Base-by-base conservation (phyloP, 2,113 vertebrate genomes). In the Melanerpes formicivorus region DNA sequence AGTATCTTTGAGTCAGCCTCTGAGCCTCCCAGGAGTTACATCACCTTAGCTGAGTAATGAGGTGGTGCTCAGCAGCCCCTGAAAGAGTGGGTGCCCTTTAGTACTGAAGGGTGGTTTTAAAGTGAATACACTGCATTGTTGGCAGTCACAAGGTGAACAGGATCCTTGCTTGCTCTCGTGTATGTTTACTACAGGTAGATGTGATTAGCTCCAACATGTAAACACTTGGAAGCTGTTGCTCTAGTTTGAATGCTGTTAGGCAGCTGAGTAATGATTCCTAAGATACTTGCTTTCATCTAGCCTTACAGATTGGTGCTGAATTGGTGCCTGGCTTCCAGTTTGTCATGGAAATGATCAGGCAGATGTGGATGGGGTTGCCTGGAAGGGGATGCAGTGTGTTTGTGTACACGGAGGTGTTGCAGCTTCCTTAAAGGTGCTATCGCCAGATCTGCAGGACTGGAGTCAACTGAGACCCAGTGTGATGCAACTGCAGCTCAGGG, bases 11-110 rank as follows among this genome's bases (percentile, higher is more conserved):
- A 70, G 60, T 87, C 80, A 87, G 52, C 48, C 80, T 93, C 46
- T 87, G 83, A 88, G 32, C 74, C 34, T 90, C 74, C 44, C 44
- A 60, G 18, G 40, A 90, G 87, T 67, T 87, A 48, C 37, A 30
- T 93, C 70, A 40, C 74, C 74, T 25, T 75, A 80, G 94, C 22
- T 95, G 87, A 95, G 93, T 96, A 96, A 95, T 30, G 81, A 97
- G 65, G 62, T 93, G 37, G 66, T 93, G 76, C 58, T 95, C 82
- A 92, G 59, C 48, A n/a, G 84, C 76, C 13, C 55, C 44, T 62
- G 42, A 27, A 62, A 91, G 85, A 63, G 29, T 74, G 88, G 72
- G 54, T 82, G 40, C 66, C 30, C 72, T 86, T 91, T 30, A 86
- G 65, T 92, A 90, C 81, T 52, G 11, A 50, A 52, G 11, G 80